Base-by-base conservation (phyloP, 2,888 invertebrate species). In the Hofmannophila pseudospretella region DNA sequence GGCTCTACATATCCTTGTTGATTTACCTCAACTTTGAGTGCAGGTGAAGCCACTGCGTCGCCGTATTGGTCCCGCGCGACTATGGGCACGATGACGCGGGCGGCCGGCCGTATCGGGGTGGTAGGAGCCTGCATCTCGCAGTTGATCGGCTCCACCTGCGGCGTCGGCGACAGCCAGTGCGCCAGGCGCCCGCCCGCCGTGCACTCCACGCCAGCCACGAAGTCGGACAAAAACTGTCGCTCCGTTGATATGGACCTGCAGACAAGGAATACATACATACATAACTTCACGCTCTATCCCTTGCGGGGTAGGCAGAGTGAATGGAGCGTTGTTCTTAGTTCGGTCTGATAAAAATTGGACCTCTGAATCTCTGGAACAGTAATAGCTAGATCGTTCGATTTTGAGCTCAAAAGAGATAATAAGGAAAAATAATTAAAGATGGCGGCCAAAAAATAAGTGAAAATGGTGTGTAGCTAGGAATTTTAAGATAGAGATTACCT, bases 61-160 rank as follows among this genome's bases (percentile, higher is more conserved):
- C 95, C 95, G 71, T 97, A 97, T 79, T 99, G 98, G 79, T 99
- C 98, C 48, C 94, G 90, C 2, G 95, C 93, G 40, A 97, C 89
- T 46, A 94, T 90, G 0, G 95, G 93, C 29, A 82, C 47, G 1
- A 58, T 57, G 36, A 72, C 38, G 39, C 94, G 94, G 0, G 48
- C 36, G 0, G 68, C 51, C 0, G 73, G 74, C 33, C 95, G 95
- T 60, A 94, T 94, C 34, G 93, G 90, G 50, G 92, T 72, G 36
- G 90, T 81, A 20, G 93, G 92, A 56, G 93, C 92, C 43, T 93
- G 87, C 36, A 97, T 90, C 75, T 96, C 95, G 73, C 96, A 97
- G 65, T 94, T 93, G 42, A 90, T 66, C 0, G 97, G 96, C 77
- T 98, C 98, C 32, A 98, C 93, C 49, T 94, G 93, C 14, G 97